Conservation (phyloP, 2,888 invertebrate genomes). For the Phaedon cochleariae region DNA sequence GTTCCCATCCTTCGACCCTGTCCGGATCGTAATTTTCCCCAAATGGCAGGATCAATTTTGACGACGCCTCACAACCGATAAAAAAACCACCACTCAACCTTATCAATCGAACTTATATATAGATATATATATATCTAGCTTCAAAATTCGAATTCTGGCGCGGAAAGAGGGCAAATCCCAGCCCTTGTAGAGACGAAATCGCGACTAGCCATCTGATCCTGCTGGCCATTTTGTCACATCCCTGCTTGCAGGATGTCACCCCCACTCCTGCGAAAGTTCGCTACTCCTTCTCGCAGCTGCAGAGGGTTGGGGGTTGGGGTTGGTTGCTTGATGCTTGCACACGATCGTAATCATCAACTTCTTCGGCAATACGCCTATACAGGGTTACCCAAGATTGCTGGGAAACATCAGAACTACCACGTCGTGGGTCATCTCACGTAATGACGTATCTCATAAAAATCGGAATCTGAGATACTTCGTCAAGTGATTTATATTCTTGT, state of each 20-base stretch:
- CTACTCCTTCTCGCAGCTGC: conserved; percentile 45
- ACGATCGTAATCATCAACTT: conserved; percentile 41
- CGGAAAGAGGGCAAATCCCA: conserved; percentile 21
- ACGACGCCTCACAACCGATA: conserved; percentile 26
- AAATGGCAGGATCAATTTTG: conserved; percentile 65
- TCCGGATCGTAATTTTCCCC: conserved; percentile 70
- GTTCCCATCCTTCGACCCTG: conserved; percentile 78
- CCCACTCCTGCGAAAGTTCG: conserved; percentile 52
- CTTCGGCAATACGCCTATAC: no score
- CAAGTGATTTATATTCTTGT: no score
- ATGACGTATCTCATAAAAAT: no score
- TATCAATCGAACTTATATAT: no score
- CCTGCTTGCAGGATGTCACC: conserved; percentile 58
- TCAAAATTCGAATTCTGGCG: not conserved
- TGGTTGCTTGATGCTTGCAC: conserved; percentile 30
- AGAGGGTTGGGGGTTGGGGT: conserved; percentile 15
- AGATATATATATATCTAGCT: no score
- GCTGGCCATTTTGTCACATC: conserved; percentile 72
- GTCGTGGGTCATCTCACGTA: no score
- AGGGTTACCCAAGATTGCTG: no score
- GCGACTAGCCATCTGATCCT: conserved; percentile 59
- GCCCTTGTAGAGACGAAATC: conserved; percentile 43
- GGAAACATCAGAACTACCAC: no score
- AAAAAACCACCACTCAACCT: conserved; percentile 19
- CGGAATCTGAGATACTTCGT: no score